Conservation (phyloP, 2,797 vertebrate species). For the Malurus splendens region DNA sequence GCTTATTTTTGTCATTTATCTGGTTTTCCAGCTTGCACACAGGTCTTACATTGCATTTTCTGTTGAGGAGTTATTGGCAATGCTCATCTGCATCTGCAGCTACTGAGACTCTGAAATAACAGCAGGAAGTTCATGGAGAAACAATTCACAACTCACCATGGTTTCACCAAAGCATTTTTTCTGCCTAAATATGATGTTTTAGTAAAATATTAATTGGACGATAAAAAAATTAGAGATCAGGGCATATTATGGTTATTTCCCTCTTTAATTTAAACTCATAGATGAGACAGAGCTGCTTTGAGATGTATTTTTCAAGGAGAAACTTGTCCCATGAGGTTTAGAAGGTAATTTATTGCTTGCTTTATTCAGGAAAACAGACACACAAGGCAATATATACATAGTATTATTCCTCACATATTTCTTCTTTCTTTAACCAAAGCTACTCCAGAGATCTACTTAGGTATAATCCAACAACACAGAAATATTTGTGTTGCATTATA, state of each 20-base stretch:
- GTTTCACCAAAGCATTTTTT: not conserved
- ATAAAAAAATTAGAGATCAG: not conserved
- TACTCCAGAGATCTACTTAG: slow-evolving; percentile 9
- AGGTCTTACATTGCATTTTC: not conserved
- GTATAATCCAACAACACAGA: not conserved
- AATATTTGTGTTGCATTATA: slow-evolving; percentile 35
- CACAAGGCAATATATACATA: not conserved
- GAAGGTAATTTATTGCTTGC: slow-evolving; percentile 25
- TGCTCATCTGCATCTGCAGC: not conserved
- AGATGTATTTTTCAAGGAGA: not conserved
- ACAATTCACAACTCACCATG: not conserved
- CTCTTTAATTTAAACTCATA: not conserved
- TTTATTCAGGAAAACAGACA: not conserved
- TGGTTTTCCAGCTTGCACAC: not conserved
- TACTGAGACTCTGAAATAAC: not conserved
- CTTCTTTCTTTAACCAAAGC: slow-evolving; percentile 9
- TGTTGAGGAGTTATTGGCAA: not conserved
- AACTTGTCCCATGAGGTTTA: slow-evolving; percentile 3
- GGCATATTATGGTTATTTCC: not conserved
- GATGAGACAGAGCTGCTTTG: not conserved
- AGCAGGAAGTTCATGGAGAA: not conserved
- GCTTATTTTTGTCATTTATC: not conserved
- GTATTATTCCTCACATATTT: not conserved
- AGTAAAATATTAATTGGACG: not conserved
- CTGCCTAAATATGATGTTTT: not conserved